phyloP scores from a whole-genome alignment of 2,888 invertebrate genomes.

The Folsomia candida region DNA sequence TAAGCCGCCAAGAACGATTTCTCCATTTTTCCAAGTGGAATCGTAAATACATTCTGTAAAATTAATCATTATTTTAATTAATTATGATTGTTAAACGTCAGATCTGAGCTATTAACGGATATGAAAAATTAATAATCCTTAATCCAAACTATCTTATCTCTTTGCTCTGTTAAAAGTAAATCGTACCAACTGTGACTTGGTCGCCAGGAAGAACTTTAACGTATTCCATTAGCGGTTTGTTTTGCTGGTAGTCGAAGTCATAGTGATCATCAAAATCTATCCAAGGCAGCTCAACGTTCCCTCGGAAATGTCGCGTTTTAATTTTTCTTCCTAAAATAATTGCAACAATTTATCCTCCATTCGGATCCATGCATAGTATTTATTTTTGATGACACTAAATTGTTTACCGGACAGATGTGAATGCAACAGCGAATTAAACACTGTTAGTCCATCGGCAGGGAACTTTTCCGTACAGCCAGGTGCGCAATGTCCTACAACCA shows the following conservation, averaged over 20 bases:
- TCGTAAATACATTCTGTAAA: constrained; percentile 11
- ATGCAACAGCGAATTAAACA: constrained; percentile 22
- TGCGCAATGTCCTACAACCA: constrained; percentile 4
- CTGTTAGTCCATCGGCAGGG: constrained; percentile 13
- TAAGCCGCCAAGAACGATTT: neutral
- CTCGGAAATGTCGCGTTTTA: constrained; percentile 71
- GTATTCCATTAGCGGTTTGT: constrained; percentile 20
- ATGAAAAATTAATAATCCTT: too few species aligned
- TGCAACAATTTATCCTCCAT: too few species aligned
- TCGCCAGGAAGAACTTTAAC: constrained; percentile 32
- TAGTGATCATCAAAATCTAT: constrained; percentile 61
- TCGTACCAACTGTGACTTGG: constrained; percentile 32
- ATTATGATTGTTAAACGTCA: too few species aligned
- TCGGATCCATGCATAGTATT: too few species aligned
- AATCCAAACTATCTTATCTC: too few species aligned
- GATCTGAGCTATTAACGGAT: too few species aligned
- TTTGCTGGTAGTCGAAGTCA: constrained; percentile 29
- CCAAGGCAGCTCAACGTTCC: constrained; percentile 70
- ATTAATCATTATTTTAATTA: too few species aligned
- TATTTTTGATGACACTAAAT: too few species aligned
- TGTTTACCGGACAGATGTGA: constrained; percentile 20
- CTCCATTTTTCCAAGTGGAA: constrained; percentile 1
- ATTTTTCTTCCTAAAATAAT: constrained; percentile 73
- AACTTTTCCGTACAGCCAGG: constrained; percentile 9
- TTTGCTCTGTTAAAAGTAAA: too few species aligned